These are phyloP conservation scores for Diarsia mendica DNA, from an alignment of 2,888 invertebrate species.

Conservation along the genomic window DNA sequence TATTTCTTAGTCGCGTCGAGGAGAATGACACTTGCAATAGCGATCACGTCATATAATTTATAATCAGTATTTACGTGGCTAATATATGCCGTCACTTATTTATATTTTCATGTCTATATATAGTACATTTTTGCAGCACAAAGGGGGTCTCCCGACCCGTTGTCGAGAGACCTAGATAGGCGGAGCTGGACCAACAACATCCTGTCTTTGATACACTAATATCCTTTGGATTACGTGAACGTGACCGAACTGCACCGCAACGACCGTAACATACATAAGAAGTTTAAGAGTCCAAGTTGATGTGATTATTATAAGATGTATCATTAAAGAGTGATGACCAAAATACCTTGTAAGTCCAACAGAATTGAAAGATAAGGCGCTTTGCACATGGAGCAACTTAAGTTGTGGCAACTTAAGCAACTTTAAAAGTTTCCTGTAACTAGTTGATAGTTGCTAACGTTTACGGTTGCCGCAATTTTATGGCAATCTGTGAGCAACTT, in stretches of 20 bases:
- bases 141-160: constrained; percentile 9
- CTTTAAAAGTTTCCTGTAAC: no score
- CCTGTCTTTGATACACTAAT: constrained; percentile 17
- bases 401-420: no score
- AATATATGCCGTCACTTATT: constrained; percentile 1
- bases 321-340: constrained; percentile 5
- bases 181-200: constrained; percentile 47
- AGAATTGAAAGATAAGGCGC: background rate
- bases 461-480: no score
- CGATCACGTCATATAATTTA: constrained; percentile 23
- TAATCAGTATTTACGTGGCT: background rate
- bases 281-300: constrained; percentile 36
- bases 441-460: no score
- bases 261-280: constrained; percentile 65
- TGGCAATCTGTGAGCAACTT: no score
- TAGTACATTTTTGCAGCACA: constrained; percentile 26
- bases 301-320: no score
- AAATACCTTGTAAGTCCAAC: background rate
- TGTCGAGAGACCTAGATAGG: constrained; percentile 47
- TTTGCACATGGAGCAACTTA: no score
- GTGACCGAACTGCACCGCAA: constrained; percentile 35
- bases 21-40: constrained; percentile 9
- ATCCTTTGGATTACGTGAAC: constrained; percentile 4
- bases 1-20: background rate
- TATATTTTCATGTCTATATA: constrained; percentile 7